Evolutionary conservation across 2,888 invertebrate genomes (phyloP).

Genomic region (Aquatica leii): DNA sequence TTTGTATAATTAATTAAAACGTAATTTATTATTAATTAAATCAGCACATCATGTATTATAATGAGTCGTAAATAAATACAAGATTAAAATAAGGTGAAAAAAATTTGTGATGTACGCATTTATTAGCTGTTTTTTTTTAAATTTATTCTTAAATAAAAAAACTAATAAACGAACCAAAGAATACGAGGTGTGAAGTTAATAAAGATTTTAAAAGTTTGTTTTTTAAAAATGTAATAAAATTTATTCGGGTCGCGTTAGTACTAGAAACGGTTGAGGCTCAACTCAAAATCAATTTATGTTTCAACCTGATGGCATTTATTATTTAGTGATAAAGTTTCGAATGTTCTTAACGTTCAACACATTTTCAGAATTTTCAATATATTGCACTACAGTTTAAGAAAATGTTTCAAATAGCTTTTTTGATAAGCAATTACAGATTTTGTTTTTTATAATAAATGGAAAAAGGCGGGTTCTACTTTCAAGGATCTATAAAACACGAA

Average conservation of each 20-base stretch:
- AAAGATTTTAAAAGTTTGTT: constrained; percentile 3
- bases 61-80: no score
- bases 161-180: background rate
- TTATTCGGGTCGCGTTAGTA: constrained; percentile 12
- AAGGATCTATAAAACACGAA: constrained; percentile 15
- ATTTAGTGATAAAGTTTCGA: background rate
- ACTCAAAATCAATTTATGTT: constrained; percentile 22
- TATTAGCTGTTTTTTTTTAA: constrained; percentile 47
- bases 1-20: no score
- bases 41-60: no score
- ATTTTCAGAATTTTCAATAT: background rate
- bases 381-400: background rate
- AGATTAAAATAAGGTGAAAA: no score
- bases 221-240: constrained; percentile 19
- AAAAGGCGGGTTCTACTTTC: constrained; percentile 16
- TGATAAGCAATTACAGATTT: no score
- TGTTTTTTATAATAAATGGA: no score
- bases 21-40: no score
- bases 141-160: no score
- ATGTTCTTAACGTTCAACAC: background rate
- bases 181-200: background rate
- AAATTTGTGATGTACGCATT: no score
- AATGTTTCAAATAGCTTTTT: background rate
- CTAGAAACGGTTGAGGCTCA: constrained; percentile 18
- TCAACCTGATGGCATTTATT: constrained; percentile 11